Evolutionary conservation across 2,888 invertebrate species (phyloP).

Genomic region (Melieria omissa): DNA sequence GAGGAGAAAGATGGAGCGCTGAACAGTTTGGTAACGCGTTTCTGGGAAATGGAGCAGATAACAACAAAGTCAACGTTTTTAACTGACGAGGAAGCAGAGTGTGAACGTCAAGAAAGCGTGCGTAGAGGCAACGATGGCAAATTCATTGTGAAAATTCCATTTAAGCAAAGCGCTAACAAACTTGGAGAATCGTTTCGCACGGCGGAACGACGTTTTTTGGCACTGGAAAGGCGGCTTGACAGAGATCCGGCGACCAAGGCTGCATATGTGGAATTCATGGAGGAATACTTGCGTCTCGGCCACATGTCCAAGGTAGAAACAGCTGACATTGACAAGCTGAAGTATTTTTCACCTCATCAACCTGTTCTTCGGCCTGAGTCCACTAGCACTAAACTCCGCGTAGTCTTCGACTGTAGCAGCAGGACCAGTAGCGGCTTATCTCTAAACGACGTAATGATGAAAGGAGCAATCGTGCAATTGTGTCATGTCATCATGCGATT

Average conservation of each 20-base stretch:
- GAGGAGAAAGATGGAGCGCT: background rate
- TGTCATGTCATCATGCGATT: too few relatives aligned
- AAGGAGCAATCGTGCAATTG: conserved; percentile 35
- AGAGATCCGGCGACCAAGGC: conserved; percentile 12
- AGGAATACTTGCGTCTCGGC: conserved; percentile 15
- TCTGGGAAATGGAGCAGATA: conserved; percentile 16
- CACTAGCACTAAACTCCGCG: conserved; percentile 38
- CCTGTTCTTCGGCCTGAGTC: conserved; percentile 33
- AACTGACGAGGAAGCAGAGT: conserved; percentile 25
- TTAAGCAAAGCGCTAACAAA: conserved; percentile 19
- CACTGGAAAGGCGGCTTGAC: conserved; percentile 13
- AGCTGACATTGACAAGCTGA: background rate
- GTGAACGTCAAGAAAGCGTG: conserved; percentile 17
- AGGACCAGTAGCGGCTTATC: conserved; percentile 40
- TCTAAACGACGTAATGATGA: conserved; percentile 40
- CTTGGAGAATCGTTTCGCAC: conserved; percentile 22
- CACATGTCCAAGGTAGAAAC: conserved; percentile 20
- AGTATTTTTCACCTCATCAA: conserved; percentile 24
- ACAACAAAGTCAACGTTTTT: conserved; percentile 11
- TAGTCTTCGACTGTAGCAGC: conserved; percentile 38
- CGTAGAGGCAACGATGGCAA: conserved; percentile 12
- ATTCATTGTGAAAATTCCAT: conserved; percentile 31
- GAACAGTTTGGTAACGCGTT: conserved; percentile 7
- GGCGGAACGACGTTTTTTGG: conserved; percentile 21
- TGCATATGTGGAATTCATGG: conserved; percentile 22